Base-by-base conservation (phyloP, 2,888 invertebrate genomes). In the Drosophila robusta region DNA sequence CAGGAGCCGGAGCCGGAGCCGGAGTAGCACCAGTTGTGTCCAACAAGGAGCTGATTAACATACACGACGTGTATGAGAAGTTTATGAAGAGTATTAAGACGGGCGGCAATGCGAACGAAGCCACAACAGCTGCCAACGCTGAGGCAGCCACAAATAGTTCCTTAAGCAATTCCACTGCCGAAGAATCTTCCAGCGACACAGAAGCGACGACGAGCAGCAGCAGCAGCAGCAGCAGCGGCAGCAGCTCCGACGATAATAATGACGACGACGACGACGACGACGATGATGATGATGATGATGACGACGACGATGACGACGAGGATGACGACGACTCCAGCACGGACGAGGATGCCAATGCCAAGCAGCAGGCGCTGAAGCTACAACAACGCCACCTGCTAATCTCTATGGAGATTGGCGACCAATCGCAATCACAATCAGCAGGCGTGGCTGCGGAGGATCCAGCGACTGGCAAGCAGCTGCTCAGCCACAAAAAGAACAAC, bases 61-160 rank as follows among this genome's bases (percentile, higher is more conserved):
- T 92, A 81, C 90, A 91, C 57, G 90, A 90, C 7, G 49, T 92
- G 9, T 92, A 92, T 58, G 91, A 92, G 60, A 90, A 91, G 57
- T 92, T 92, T 47, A 90, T 92, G 63, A 90, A 90, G 60, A 91
- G 91, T 72, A 92, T 92, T 24, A 90, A 90, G 26, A 76, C 70
- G 90, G 85, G 47, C 73, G 89, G 9, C 7, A 45, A 12, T 16
- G 14, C 32, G 3, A 44, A 14, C 18, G 69, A 73, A 11, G 47
- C 49, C n/a, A 16, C 66, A 32, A n/a, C 56, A 16, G 16, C 42
- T 22, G 50, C 34, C 7, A 50, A 29, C 11, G 16, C 39, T 4
- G 56, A 36, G 7, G 39, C 49, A 14, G 44, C 52, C 5, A 74
- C 78, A 65, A 61, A 63, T 24, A 90, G 70, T 58, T 68, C 67